Evolutionary conservation across 2,888 invertebrate genomes (phyloP).

Genomic region (Sisyra nigra): DNA sequence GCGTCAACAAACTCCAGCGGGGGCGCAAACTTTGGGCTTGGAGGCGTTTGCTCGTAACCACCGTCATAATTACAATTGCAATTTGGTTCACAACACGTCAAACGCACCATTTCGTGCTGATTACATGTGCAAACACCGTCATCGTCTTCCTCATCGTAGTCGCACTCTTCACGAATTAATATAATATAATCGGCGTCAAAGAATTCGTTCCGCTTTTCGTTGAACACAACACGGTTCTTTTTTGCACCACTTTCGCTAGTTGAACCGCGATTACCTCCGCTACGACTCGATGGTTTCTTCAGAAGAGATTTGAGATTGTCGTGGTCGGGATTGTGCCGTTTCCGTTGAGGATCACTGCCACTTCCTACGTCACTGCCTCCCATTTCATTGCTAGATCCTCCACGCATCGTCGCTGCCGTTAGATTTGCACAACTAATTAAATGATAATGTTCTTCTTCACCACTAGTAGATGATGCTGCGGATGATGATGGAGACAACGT

Average conservation of each 20-base stretch:
- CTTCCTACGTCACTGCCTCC: constrained; percentile 27
- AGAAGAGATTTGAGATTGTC: constrained; percentile 55
- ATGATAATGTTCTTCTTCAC: constrained; percentile 9
- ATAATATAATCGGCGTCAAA: constrained; percentile 88
- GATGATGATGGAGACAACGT: constrained; percentile 1
- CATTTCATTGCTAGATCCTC: constrained; percentile 27
- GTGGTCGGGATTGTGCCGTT: constrained; percentile 40
- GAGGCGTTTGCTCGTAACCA: constrained; percentile 22
- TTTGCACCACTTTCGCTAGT: constrained; percentile 20
- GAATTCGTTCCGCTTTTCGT: constrained; percentile 79
- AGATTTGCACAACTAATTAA: not conserved
- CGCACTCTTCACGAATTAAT: constrained; percentile 74
- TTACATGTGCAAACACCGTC: constrained; percentile 54
- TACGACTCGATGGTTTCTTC: constrained; percentile 54
- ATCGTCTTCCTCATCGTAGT: constrained; percentile 64
- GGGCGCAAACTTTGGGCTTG: constrained; percentile 45
- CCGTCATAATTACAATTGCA: constrained; percentile 29
- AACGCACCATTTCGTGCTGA: constrained; percentile 46
- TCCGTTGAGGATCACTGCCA: constrained; percentile 30
- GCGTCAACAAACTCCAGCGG: constrained; percentile 60
- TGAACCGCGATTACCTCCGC: constrained; percentile 20
- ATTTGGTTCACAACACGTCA: constrained; percentile 49
- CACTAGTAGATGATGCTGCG: not conserved
- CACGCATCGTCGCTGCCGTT: constrained; percentile 28
- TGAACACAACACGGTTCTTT: constrained; percentile 71